Percentiles rank a stretch among this genome's conserved stretches.
Conservation (phyloP, 2,797 vertebrate genomes). For the Betta splendens region DNA sequence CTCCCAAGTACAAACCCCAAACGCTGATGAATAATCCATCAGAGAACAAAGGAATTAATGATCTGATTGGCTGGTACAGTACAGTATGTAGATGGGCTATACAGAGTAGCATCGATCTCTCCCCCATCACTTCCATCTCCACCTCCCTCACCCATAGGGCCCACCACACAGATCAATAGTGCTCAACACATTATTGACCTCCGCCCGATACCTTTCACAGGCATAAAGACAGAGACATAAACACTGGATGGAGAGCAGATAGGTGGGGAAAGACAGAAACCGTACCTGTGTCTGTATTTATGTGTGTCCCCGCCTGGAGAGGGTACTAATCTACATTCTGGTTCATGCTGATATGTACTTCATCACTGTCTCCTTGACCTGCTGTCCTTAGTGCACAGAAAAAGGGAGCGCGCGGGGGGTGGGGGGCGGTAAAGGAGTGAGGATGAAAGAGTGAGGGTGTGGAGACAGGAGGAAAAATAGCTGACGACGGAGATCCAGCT, state of each 20-base stretch:
- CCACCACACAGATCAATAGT: conserved; percentile 74
- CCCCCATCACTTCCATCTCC: conserved; percentile 57
- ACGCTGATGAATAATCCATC: conserved; percentile 69
- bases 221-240: conserved; percentile 77
- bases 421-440: conserved; percentile 13
- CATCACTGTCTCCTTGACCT: conserved; percentile 80
- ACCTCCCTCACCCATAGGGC: conserved; percentile 57
- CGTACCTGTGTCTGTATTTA: conserved; percentile 48
- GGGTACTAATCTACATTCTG: conserved; percentile 79
- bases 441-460: conserved; percentile 33
- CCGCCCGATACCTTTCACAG: conserved; percentile 75
- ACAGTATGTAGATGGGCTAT: conserved; percentile 64
- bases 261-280: conserved; percentile 43
- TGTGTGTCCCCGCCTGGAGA: conserved; percentile 65
- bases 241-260: conserved; percentile 64
- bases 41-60: conserved; percentile 63
- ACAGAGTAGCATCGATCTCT: conserved; percentile 66
- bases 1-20: conserved; percentile 32
- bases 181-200: conserved; percentile 82
- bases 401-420: conserved; percentile 9
- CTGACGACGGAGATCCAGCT: conserved; percentile 65
- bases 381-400: conserved; percentile 67
- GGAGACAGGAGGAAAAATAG: conserved; percentile 49
- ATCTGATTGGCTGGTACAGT: conserved; percentile 60
- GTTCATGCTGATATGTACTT: conserved; percentile 77